A percentile compares a stretch with the other conserved stretches of the same genome.
Conservation (phyloP, 2,797 vertebrate species). For the Sitta carolinensis region DNA sequence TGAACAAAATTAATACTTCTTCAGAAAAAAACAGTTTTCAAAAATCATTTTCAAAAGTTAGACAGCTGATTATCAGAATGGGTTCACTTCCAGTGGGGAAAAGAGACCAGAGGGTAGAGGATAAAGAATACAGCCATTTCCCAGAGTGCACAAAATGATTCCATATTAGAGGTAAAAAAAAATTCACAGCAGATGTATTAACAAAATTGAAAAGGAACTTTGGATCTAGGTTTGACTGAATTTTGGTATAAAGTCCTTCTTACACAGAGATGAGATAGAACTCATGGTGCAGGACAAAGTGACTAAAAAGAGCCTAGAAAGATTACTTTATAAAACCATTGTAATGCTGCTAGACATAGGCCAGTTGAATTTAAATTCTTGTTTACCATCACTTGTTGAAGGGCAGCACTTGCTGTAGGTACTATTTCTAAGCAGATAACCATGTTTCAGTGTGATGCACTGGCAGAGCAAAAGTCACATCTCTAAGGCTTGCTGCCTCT, state of each 20-base stretch:
- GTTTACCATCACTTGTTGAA: neutral
- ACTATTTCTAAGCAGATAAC: neutral
- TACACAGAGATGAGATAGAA: neutral
- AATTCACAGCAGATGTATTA: neutral
- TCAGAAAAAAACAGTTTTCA: neutral
- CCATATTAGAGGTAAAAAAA: neutral
- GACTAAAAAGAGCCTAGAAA: neutral
- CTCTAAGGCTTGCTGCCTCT: neutral
- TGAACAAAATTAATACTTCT: neutral
- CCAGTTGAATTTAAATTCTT: neutral
- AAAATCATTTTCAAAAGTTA: neutral
- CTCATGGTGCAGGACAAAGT: neutral
- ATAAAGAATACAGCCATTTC: neutral
- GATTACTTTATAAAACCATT: neutral
- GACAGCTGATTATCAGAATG: neutral
- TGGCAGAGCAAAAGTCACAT: neutral
- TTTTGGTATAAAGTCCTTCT: neutral
- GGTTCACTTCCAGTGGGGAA: neutral
- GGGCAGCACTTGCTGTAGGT: neutral
- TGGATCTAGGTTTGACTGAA: neutral
- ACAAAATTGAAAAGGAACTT: neutral
- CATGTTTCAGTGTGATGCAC: neutral
- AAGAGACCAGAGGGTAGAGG: neutral
- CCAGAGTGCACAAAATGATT: neutral
- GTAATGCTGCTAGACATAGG: neutral